Base-by-base conservation (phyloP, 2,113 vertebrate genomes). In the Xerus inauris region DNA sequence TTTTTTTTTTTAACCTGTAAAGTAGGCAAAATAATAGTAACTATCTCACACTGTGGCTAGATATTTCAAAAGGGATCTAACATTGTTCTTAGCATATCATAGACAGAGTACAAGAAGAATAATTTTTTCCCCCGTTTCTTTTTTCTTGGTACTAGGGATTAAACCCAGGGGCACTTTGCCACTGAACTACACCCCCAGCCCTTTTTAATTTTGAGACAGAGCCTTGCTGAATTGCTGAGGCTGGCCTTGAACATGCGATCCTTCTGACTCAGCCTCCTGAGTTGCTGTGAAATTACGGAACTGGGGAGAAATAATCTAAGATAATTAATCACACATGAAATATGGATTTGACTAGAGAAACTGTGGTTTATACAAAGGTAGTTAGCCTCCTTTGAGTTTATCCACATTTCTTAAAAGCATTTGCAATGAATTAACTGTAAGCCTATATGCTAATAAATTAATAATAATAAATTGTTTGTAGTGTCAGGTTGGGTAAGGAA, bases 381-480 rank as follows among this genome's bases (percentile, higher is more conserved):
- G 22, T 73, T 95, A 62, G 42, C 51, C 35, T 81, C 7, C 6
- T 49, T 0, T 72, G 42, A 91, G 14, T 42, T 79, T 3, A 35
- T 54, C 6, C 12, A 19, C 17, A 45, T 86, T 64, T 87, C 45
- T n/a, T 26, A 47, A 80, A 86, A 80, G 11, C 20, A 49, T 80
- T 93, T 24, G 24, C 45, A 69, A 65, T 17, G 38, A 14, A n/a
- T 65, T 51, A 54, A 49, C 17, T 71, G 11, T 45, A 71, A 94
- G 40, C 42, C 62, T 59, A 0, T 42, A 20, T 79, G 51, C 19
- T 87, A 22, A 72, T 80, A n/a, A n/a, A n/a, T n/a, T n/a, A n/a
- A n/a, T n/a, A n/a, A n/a, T n/a, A n/a, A n/a, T 42, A 92, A 54
- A 87, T 71, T 71, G 26, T 77, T 87, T 82, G n/a, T 51, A 75